Conservation (phyloP, 2,888 invertebrate species). For the Mystacides longicornis region DNA sequence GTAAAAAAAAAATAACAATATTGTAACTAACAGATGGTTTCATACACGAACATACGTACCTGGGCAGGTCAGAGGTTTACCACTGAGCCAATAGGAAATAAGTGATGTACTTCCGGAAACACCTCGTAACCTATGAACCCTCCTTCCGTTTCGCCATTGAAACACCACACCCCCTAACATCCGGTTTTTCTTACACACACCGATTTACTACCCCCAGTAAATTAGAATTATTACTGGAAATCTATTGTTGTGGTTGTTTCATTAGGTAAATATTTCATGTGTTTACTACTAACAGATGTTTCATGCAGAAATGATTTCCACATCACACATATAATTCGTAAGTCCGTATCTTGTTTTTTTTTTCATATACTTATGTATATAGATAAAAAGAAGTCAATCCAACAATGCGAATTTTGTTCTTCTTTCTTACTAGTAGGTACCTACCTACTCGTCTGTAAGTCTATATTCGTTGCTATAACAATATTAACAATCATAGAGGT, state of each 20-base stretch:
- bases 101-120: conserved; percentile 13
- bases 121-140: conserved; percentile 23
- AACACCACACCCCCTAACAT: conserved; percentile 13
- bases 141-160: conserved; percentile 21
- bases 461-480: no score
- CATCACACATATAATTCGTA: no score
- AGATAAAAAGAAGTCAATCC: no score
- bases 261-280: background rate
- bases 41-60: no score
- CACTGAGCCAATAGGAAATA: conserved; percentile 13
- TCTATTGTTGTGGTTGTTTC: background rate
- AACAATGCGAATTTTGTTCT: no score
- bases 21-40: no score
- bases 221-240: background rate
- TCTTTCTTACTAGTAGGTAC: no score
- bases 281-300: background rate
- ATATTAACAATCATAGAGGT: no score
- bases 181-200: conserved; percentile 12
- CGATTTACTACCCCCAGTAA: background rate
- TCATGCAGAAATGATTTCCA: background rate
- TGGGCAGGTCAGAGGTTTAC: conserved; percentile 16
- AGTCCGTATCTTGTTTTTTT: no score
- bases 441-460: no score
- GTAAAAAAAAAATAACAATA: no score
- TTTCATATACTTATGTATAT: no score